Evolutionary conservation across 1,140 invertebrate species (phyloP).

Genomic region (Calephelis virginiensis): DNA sequence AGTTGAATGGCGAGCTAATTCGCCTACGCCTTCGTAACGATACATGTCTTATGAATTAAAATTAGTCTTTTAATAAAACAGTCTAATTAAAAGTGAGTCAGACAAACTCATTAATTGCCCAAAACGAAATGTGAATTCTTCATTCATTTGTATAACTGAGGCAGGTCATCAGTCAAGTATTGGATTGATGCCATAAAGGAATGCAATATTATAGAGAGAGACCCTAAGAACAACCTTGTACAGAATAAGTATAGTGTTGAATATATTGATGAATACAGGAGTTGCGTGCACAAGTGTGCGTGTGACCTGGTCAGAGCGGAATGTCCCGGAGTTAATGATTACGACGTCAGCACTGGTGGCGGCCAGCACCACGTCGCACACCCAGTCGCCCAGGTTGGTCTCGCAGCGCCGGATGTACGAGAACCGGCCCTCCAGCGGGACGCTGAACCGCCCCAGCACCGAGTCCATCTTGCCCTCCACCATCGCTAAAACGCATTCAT

Average conservation of each 20-base stretch:
- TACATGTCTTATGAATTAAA: too few species aligned
- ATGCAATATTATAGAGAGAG: background rate
- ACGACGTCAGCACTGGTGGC: conserved; percentile 91
- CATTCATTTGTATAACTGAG: too few species aligned
- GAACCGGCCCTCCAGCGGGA: conserved; percentile 92
- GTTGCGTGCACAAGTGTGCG: background rate
- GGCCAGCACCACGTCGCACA: conserved; percentile 91
- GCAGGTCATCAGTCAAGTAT: too few species aligned
- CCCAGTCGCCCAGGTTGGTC: conserved; percentile 94
- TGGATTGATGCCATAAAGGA: too few species aligned
- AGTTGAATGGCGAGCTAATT: too few species aligned
- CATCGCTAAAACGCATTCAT: conserved; percentile 78
- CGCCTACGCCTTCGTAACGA: too few species aligned
- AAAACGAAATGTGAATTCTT: too few species aligned
- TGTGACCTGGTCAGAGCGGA: conserved; percentile 84
- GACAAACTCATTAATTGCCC: too few species aligned
- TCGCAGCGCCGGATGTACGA: conserved; percentile 87
- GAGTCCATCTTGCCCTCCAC: conserved; percentile 91
- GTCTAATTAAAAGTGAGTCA: too few species aligned
- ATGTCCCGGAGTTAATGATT: conserved; percentile 92
- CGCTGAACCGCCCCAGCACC: conserved; percentile 88
- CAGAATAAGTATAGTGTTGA: background rate
- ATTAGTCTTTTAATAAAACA: too few species aligned
- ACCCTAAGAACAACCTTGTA: background rate
- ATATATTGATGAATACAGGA: too few species aligned